Evolutionary conservation across 2,797 vertebrate genomes (phyloP).

Genomic region (Alectoris magna): DNA sequence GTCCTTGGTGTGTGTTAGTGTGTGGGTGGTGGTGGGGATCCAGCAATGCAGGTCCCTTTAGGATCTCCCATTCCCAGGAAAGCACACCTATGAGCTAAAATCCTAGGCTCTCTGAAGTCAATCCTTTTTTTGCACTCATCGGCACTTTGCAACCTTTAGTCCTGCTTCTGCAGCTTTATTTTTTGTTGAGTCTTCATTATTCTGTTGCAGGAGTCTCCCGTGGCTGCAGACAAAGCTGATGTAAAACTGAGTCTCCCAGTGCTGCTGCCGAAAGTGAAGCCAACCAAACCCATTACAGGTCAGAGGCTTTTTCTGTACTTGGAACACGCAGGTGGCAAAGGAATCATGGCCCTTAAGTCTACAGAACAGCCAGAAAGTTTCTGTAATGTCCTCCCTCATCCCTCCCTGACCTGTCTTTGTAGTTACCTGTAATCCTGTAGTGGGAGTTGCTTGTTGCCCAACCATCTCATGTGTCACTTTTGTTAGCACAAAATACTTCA

Average conservation of each 20-base stretch:
- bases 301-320: not conserved
- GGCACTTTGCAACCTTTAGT: not conserved
- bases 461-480: not conserved
- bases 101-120: not conserved
- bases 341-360: not conserved
- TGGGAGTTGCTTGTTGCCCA: not conserved
- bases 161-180: rapidly evolving
- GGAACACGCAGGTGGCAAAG: not conserved
- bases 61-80: not conserved
- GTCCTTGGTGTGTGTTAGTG: not conserved
- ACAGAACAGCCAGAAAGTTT: not conserved
- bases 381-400: not conserved
- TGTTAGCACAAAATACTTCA: not conserved
- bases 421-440: not conserved
- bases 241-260: slow-evolving; percentile 75
- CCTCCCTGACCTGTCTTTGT: not conserved
- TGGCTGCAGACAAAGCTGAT: slow-evolving; percentile 47
- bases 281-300: slow-evolving; percentile 82
- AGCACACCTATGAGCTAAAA: not conserved
- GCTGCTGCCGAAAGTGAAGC: slow-evolving; percentile 80
- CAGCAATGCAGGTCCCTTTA: not conserved
- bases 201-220: slow-evolving; percentile 32
- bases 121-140: not conserved
- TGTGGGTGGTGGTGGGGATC: not conserved
- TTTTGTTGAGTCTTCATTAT: not conserved